Conservation (phyloP, 1,140 invertebrate genomes). For the Subanguina moxae region DNA sequence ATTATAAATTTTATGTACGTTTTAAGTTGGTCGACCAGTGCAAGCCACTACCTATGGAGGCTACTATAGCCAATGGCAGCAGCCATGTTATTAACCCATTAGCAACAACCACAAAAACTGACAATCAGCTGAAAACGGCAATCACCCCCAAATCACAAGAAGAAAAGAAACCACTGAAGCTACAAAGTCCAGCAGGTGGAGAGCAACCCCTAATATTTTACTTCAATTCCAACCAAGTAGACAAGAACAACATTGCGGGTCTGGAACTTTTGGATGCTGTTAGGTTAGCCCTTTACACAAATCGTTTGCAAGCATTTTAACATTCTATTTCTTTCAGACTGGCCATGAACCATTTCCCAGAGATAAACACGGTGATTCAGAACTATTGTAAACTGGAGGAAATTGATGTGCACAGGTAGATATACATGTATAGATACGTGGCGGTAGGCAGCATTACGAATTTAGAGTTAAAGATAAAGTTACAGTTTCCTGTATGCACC, state of each 20-base stretch:
- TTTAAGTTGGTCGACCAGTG: too few species aligned
- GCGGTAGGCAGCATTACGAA: too few species aligned
- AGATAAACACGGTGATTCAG: background rate
- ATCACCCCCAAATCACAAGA: background rate
- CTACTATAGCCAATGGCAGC: too few species aligned
- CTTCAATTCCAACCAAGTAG: conserved; percentile 25
- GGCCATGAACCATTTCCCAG: conserved; percentile 9
- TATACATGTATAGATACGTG: too few species aligned
- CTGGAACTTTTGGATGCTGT: conserved; percentile 28
- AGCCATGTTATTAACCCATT: too few species aligned
- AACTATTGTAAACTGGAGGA: background rate
- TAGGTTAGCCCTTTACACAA: conserved; percentile 14
- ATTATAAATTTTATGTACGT: too few species aligned
- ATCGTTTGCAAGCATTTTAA: too few species aligned
- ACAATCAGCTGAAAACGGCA: too few species aligned
- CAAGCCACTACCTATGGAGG: too few species aligned
- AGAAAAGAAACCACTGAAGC: conserved; percentile 25
- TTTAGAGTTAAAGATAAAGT: too few species aligned
- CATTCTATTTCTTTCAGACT: background rate
- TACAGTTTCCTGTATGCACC: too few species aligned
- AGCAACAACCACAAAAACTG: too few species aligned
- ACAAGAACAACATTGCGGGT: background rate
- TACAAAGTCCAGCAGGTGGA: conserved; percentile 25
- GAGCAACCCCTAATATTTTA: conserved; percentile 7
- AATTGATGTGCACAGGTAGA: background rate